Evolutionary conservation across 1,140 invertebrate genomes (phyloP).

Genomic region (Bombus superbus): DNA sequence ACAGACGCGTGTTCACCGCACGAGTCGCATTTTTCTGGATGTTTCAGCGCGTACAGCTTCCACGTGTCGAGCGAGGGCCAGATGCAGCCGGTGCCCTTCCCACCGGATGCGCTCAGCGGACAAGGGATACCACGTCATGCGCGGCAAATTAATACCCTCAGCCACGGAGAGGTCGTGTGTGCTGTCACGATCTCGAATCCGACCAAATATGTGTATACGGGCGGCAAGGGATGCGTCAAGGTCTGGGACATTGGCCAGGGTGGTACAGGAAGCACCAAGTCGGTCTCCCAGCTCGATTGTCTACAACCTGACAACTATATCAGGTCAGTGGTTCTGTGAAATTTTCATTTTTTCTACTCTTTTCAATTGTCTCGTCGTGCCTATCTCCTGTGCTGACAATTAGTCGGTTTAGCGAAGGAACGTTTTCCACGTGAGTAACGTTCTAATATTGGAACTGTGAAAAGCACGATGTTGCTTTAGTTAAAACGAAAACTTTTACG

Average conservation of each 20-base stretch:
- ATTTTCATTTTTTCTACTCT: no score
- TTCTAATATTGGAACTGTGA: no score
- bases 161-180: slow-evolving; percentile 94
- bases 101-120: slow-evolving; percentile 94
- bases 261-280: slow-evolving; percentile 85
- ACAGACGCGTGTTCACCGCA: slow-evolving; percentile 33
- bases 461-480: no score
- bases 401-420: no score
- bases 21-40: slow-evolving; percentile 41
- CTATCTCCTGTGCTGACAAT: no score
- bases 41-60: slow-evolving; percentile 88
- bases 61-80: slow-evolving; percentile 88
- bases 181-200: slow-evolving; percentile 93
- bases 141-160: slow-evolving; percentile 89
- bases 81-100: slow-evolving; percentile 92
- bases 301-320: slow-evolving; percentile 95
- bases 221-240: slow-evolving; percentile 96
- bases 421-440: no score
- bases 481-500: no score
- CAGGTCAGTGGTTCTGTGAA: slow-evolving; percentile 87
- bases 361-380: neutral
- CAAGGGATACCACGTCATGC: slow-evolving; percentile 94
- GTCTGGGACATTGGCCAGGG: slow-evolving; percentile 92
- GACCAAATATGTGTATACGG: slow-evolving; percentile 93
- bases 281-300: slow-evolving; percentile 92